Base-by-base conservation (phyloP, 2,797 vertebrate genomes). In the Monodelphis domestica region DNA sequence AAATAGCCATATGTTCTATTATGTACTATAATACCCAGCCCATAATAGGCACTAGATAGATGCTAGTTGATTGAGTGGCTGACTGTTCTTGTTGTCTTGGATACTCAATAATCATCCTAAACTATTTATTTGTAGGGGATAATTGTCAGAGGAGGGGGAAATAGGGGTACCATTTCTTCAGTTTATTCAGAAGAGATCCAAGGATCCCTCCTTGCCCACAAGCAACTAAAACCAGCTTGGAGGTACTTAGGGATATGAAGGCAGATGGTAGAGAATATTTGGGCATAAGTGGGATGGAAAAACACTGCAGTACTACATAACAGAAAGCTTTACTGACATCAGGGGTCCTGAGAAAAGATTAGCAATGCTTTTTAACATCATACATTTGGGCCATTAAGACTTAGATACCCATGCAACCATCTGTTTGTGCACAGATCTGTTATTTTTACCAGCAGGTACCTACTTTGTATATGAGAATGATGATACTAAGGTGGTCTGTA, bases 401-500 rank as follows among this genome's bases (percentile, higher is more conserved):
- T 94, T 57, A 78, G 70, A 78, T 78, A 90, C 14, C 54, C 52
- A 88, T 30, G 57, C 53, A 89, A 50, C n/a, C 89, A 93, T 93
- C 45, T 96, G 33, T 78, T 91, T 92, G 12, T 14, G 91, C 51
- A 45, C 6, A 12, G 38, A 78, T 78, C 70, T 54, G 84, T 21
- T 87, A 28, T 33, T 90, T 95, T 84, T 87, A 45, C 90, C 63
- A 91, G 24, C 55, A 95, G 38, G 45, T 56, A 91, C 51, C n/a
- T 87, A 91, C 93, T 87, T 78, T 78, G 70, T 78, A 45, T 78
- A 45, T 38, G 70, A 78, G 63, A 78, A 78, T 78, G 70, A 78
- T 78, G 38, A 38, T 78, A 45, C 70, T 45, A 78, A 78, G 70
- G 70, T 78, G 70, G 70, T 45, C 70, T 78, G 7, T 78, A 78